Evolutionary conservation across 2,113 vertebrate genomes (phyloP), one percentile per base, ranked within the genome.

Genomic region (Tupaia chinensis): DNA sequence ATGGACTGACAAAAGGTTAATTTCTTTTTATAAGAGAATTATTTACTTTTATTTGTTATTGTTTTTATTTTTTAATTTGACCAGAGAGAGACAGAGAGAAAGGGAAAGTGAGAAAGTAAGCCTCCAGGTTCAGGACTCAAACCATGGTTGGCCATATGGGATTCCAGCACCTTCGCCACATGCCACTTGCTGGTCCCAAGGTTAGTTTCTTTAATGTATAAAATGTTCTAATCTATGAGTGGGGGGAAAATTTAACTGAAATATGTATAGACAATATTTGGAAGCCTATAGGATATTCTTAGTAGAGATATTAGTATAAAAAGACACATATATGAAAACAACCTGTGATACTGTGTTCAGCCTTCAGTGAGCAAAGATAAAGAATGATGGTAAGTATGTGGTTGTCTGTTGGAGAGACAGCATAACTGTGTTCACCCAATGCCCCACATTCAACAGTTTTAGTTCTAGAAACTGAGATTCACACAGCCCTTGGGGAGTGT

Each of bases 1-100:
- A 79, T 78, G 73, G 95, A 20, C 44, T 86, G 58, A 68, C 32
- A 85, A 95, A 78, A 16, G 19, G 17, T 90, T 94, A 44, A 90
- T 83, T 84, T 92, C 54, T 61, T 91, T 72, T 44, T 44, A 44
- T 44, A 44, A 44, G 44, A 44, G 44, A 44, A 44, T 44, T 44
- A 44, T 44, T 44, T 44, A 44, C 5, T 44, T 44, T 44, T 44
- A 44, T 44, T 44, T 5, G 5, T 44, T 44, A 44, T 44, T 44
- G 44, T 44, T 44, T 44, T 44, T 44, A 44, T 44, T 44, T 44
- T 44, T 44, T 44, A 44, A 44, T 44, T 44, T 44, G 44, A 44
- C 44, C 44, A 44, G 44, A 44, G 44, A 44, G 44, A 44, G 44
- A 44, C 44, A 44, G 44, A 44, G 44, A 44, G 44, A 44, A 44